Percentiles rank a stretch among this genome's conserved stretches.
These are phyloP conservation scores for Scarus forsteni DNA, from an alignment of 2,797 vertebrate genomes.

Conservation along the genomic window DNA sequence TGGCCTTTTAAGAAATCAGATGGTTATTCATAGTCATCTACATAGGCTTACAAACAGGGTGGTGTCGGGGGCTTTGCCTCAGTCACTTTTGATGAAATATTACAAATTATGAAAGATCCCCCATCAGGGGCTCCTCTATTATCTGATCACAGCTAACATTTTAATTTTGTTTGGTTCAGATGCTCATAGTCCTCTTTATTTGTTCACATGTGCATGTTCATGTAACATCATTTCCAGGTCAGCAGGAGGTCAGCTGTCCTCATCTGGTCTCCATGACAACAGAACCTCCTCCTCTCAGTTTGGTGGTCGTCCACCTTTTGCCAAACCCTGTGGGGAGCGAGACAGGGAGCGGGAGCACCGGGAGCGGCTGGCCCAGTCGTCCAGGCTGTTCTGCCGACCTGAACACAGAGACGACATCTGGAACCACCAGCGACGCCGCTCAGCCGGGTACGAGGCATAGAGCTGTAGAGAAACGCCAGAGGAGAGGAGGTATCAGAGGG, in stretches of 20 bases:
- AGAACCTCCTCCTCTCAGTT: conserved; percentile 66
- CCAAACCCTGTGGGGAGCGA: conserved; percentile 18
- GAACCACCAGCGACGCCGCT: conserved; percentile 75
- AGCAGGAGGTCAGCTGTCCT: conserved; percentile 72
- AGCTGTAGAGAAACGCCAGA: conserved; percentile 5
- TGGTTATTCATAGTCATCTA: no score
- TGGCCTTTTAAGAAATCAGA: no score
- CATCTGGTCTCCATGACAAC: conserved; percentile 63
- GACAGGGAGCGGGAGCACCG: conserved; percentile 62
- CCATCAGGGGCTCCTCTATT: no score
- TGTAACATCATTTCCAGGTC: conserved; percentile 60
- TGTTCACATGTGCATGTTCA: neutral
- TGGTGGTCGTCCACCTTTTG: conserved; percentile 14
- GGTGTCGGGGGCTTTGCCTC: no score
- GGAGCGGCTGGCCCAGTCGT: conserved; percentile 75
- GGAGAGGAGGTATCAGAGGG: conserved; percentile 3
- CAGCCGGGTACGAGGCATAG: conserved; percentile 73
- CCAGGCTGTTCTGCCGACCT: conserved; percentile 77
- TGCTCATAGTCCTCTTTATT: neutral
- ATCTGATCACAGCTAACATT: neutral
- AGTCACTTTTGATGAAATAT: no score
- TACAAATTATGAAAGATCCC: no score
- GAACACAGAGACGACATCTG: conserved; percentile 81
- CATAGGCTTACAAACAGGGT: no score
- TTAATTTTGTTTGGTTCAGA: neutral